A percentile compares a stretch with the other conserved stretches of the same genome.
phyloP scores from a whole-genome alignment of 2,888 invertebrate genomes.

The Diarsia dahlii region DNA sequence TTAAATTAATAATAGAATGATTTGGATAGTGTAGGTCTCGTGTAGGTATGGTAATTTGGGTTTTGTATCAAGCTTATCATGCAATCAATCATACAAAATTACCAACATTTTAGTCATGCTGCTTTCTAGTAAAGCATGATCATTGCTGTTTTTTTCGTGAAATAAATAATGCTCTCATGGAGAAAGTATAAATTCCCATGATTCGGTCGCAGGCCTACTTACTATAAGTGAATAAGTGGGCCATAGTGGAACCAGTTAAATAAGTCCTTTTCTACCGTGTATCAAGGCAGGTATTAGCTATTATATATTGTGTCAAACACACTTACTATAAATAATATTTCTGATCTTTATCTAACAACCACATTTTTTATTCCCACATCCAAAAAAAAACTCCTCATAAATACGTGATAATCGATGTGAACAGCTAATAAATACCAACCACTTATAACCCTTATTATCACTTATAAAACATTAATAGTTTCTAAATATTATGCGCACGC shows the following conservation, averaged over 20 bases:
- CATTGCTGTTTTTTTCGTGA: too few species aligned
- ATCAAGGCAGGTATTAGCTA: neutral
- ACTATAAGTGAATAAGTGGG: neutral
- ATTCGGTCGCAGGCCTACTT: neutral
- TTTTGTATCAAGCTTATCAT: constrained; percentile 38
- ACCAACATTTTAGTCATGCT: neutral
- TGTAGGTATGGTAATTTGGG: constrained; percentile 53
- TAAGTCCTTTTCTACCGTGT: neutral
- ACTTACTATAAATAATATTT: too few species aligned
- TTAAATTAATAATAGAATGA: constrained; percentile 55
- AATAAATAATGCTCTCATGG: too few species aligned
- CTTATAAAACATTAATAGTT: constrained; percentile 33
- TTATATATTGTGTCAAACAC: too few species aligned
- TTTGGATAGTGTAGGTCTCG: constrained; percentile 9
- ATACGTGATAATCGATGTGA: constrained; percentile 66
- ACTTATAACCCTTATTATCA: constrained; percentile 26
- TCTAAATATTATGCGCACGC: constrained; percentile 61
- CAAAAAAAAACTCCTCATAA: neutral
- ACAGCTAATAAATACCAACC: constrained; percentile 61
- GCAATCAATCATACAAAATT: constrained; percentile 59
- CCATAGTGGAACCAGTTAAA: too few species aligned
- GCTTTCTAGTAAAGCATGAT: neutral
- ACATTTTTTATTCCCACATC: neutral
- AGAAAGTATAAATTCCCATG: neutral
- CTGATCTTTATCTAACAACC: neutral